Base-by-base conservation (phyloP, 2,113 vertebrate species). In the Nymphicus hollandicus region DNA sequence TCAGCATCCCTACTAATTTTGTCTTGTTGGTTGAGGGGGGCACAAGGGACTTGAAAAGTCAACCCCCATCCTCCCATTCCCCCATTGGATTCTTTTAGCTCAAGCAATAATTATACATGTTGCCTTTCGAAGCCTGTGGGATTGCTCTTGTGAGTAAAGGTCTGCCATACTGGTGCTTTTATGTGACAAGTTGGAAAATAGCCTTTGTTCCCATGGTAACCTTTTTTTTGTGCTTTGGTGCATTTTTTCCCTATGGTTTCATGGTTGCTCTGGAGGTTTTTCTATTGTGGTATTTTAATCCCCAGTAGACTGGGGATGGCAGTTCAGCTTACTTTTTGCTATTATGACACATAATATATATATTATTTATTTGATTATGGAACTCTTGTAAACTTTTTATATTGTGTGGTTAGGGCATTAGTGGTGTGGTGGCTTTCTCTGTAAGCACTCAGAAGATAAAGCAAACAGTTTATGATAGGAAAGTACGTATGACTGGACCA, bases 151-250 rank as follows among this genome's bases (percentile, higher is more conserved):
- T 63, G 76, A 96, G 91, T 77, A 87, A 88, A 94, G 91, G 94
- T 92, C 92, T 96, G 69, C 93, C 91, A 91, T 94, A 95, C 81
- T 92, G 95, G 94, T 89, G 84, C 93, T 97, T 93, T 96, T 93
- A 95, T 96, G 96, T 97, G 96, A 93, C 93, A 95, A 91, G 88
- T 71, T 96, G 94, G 94, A 95, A 96, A 95, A 88, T 70, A 92
- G 88, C 88, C 93, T 94, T 92, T 94, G 96, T 97, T 97, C 95
- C 97, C 91, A 97, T 97, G 94, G 95, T 95, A 97, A 97, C 96
- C 89, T 96, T 92, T 95, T 95, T 95, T 96, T 82, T 92, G 86
- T 95, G 55, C 89, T 82, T 84, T 92, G 60, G 94, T 95, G 91
- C 74, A 39, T 96, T 95, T 97, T 96, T 72, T 64, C 94, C 90